Conservation (phyloP, 92 coral and sea anemone genomes). For the Heliopora coerulea region DNA sequence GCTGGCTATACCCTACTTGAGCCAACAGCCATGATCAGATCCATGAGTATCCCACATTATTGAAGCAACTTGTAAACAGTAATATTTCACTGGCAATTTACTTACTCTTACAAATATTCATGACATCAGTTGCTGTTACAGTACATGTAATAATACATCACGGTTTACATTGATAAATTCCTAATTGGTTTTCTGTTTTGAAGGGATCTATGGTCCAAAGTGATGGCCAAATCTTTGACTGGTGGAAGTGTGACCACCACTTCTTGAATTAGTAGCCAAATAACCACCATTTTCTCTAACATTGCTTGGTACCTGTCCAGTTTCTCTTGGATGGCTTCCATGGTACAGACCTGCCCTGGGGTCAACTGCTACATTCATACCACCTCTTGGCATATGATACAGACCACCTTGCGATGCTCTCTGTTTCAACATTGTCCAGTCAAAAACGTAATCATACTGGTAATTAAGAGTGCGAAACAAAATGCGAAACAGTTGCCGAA, state of each 20-base stretch:
- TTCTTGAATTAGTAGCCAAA: slow-evolving; percentile 14
- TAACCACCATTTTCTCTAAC: slow-evolving; percentile 6
- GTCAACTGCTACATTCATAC: slow-evolving; percentile 3
- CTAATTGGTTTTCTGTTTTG: too few relatives aligned
- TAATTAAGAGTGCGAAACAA: slow-evolving; percentile 94
- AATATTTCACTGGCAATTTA: too few relatives aligned
- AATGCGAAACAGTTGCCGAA: slow-evolving; percentile 94
- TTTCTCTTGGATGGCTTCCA: slow-evolving; percentile 17
- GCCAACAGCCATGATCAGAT: too few relatives aligned
- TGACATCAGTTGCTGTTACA: too few relatives aligned
- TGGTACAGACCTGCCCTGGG: slow-evolving; percentile 33
- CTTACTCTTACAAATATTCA: too few relatives aligned
- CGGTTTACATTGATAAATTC: too few relatives aligned
- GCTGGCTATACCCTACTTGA: too few relatives aligned
- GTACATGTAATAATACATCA: too few relatives aligned
- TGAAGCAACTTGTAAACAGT: too few relatives aligned
- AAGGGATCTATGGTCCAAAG: slow-evolving; percentile 10
- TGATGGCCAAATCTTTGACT: slow-evolving; percentile 16
- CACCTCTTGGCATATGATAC: slow-evolving; percentile 44
- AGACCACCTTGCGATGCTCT: slow-evolving; percentile 84
- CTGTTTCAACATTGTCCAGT: slow-evolving; percentile 99
- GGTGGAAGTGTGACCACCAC: slow-evolving; percentile 18
- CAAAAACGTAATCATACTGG: slow-evolving; percentile 96
- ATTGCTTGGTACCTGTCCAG: slow-evolving; percentile 7
- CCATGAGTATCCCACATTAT: too few relatives aligned